Conservation (phyloP, 2,797 vertebrate species). For the Crenichthys baileyi region DNA sequence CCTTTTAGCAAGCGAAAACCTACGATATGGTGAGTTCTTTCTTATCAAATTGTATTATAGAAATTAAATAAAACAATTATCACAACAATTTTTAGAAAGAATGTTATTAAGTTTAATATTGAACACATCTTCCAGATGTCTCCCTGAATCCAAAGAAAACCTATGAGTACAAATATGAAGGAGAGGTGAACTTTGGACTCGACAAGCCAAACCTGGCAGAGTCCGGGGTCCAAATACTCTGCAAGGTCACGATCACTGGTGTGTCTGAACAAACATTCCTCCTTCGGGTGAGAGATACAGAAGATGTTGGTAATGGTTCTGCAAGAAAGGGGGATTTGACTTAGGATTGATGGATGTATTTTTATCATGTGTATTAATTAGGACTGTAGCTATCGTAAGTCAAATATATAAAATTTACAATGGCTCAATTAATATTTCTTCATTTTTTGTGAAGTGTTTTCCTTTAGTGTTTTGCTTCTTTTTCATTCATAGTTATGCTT, state of each 20-base stretch:
- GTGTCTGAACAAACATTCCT: slow-evolving; percentile 75
- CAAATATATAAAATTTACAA: too few relatives aligned
- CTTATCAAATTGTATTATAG: not conserved
- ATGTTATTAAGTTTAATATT: not conserved
- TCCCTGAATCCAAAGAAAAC: slow-evolving; percentile 73
- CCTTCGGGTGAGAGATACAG: slow-evolving; percentile 77
- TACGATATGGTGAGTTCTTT: slow-evolving; percentile 76
- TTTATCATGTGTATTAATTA: not conserved
- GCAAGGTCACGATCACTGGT: slow-evolving; percentile 81
- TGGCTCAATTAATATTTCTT: not conserved
- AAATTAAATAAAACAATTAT: not conserved
- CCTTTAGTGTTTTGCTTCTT: not conserved
- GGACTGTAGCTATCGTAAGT: too few relatives aligned
- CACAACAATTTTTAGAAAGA: not conserved
- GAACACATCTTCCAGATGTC: slow-evolving; percentile 65
- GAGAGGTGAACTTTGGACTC: slow-evolving; percentile 73
- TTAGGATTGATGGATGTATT: not conserved
- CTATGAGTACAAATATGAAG: slow-evolving; percentile 83
- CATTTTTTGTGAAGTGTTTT: not conserved
- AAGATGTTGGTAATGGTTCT: not conserved
- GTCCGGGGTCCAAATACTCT: slow-evolving; percentile 79
- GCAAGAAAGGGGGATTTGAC: not conserved
- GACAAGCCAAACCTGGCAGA: slow-evolving; percentile 77
- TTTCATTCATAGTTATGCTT: not conserved
- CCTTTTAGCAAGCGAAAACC: slow-evolving; percentile 70